Evolutionary conservation across 2,888 invertebrate species (phyloP), one percentile per base, ranked within the genome.

Genomic region (Liodrosophila aerea): DNA sequence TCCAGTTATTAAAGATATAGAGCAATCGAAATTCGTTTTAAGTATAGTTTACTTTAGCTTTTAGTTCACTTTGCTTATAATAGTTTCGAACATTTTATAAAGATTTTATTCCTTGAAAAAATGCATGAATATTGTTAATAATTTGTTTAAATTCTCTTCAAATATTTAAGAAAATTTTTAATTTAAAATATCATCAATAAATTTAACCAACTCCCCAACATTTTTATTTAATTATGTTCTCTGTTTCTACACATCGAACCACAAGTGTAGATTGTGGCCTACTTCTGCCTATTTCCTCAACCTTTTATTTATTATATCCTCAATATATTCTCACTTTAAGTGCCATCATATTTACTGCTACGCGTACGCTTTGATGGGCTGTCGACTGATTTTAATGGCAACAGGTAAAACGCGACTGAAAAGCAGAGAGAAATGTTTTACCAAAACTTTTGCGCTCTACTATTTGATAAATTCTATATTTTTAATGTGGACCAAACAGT

Each of bases 311-410:
- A 50, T 11, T 11, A n/a, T 7, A 16, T 29, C 9, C 9, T 29
- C 7, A 16, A 18, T 45, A 29, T 53, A 29, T 44, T 11, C 43
- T 27, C 31, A 7, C 34, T 22, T n/a, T 13, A 37, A 22, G 18
- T 29, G 41, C 22, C 22, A 13, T 53, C 40, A 29, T 29, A 7
- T 39, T 49, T 37, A 41, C 7, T 27, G 29, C 36, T 7, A 22
- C 13, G 36, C 58, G 52, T 61, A 46, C 64, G 54, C 68, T 60
- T 67, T 60, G 66, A 72, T 68, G 58, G 58, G 61, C 70, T 70
- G 66, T 61, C 72, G 78, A 76, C 33, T 76, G 70, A 84, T 74
- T 76, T 82, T 63, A 37, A 78, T 62, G 30, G 46, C 62, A 57
- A 53, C 44, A 52, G 63, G 47, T 64, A 63, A 47, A 44, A 36